Conservation (phyloP, 2,888 invertebrate genomes). For the Scotopteryx bipunctaria region DNA sequence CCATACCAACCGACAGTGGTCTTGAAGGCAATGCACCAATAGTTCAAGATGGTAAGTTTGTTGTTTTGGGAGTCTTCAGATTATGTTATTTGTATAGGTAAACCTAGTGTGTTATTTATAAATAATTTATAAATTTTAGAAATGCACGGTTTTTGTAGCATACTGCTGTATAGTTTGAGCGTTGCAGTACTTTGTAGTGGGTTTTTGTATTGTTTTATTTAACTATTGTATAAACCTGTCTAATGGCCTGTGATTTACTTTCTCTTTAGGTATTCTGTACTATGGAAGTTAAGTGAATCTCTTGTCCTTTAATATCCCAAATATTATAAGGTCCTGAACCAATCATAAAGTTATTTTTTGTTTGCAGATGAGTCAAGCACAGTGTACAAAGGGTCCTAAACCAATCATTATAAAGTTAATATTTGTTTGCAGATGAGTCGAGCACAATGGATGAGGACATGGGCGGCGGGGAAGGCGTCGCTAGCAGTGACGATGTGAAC, state of each 20-base stretch:
- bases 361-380: no score
- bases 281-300: no score
- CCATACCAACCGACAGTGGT: constrained; percentile 70
- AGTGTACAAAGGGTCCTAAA: no score
- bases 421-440: constrained; percentile 64
- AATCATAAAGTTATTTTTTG: no score
- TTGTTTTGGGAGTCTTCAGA: not conserved
- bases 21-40: constrained; percentile 69
- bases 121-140: no score
- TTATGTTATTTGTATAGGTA: not conserved
- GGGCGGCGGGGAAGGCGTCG: constrained; percentile 78
- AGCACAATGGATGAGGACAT: constrained; percentile 81
- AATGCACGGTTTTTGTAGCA: constrained; percentile 9
- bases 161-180: constrained; percentile 3
- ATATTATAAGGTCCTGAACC: no score
- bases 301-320: no score
- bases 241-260: no score
- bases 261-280: no score
- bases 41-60: constrained; percentile 68
- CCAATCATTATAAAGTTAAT: constrained; percentile 11
- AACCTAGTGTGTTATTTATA: no score
- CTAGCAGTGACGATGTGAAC: constrained; percentile 79
- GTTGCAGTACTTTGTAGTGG: constrained; percentile 4
- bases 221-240: no score
- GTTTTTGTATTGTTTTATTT: constrained; percentile 1